Evolutionary conservation across 2,888 invertebrate species (phyloP), one percentile per base, ranked within the genome.

Genomic region (Melipona beecheii): DNA sequence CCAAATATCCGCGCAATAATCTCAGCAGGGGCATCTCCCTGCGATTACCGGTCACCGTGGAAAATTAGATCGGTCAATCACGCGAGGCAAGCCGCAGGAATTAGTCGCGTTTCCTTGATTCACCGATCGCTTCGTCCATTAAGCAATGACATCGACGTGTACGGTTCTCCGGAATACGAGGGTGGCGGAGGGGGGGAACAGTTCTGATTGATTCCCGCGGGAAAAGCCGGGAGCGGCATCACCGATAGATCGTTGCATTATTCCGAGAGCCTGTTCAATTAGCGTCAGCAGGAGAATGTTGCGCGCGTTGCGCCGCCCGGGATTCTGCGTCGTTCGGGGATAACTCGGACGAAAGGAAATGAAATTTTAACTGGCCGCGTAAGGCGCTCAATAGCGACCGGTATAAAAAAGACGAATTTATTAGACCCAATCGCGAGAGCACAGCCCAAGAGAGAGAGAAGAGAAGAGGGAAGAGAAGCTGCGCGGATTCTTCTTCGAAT

Each of bases 131-230:
- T 3, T 71, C 78, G 65, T 83, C 54, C 77, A 83, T 83, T 77
- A 77, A 83, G 58, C 77, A 73, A 71, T 49, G 83, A 70, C 78
- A 84, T 82, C 70, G 70, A 79, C n/a, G 54, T 54, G 43, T 52
- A 60, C 74, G 49, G 56, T 36, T 24, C 54, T 52, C 27, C 56
- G 6, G 43, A 9, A 43, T 9, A 43, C 43, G 9, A 31, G 31
- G 9, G 43, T 1, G 6, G 13, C 62, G 15, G 58, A 24, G 24
- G 24, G 24, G 11, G 62, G 72, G 11, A 49, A 36, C 15, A 43
- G 70, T 49, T 72, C 75, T 69, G 86, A 87, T 87, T 81, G 71
- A 69, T 78, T 87, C 85, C 78, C 85, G 77, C 64, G 85, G 77
- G 77, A 75, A 77, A 87, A 75, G 52, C 77, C 31, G 56, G 50